A percentile compares a stretch with the other conserved stretches of the same genome.
Evolutionary conservation across 2,113 vertebrate genomes (phyloP).

Genomic region (Odontesthes bonariensis): DNA sequence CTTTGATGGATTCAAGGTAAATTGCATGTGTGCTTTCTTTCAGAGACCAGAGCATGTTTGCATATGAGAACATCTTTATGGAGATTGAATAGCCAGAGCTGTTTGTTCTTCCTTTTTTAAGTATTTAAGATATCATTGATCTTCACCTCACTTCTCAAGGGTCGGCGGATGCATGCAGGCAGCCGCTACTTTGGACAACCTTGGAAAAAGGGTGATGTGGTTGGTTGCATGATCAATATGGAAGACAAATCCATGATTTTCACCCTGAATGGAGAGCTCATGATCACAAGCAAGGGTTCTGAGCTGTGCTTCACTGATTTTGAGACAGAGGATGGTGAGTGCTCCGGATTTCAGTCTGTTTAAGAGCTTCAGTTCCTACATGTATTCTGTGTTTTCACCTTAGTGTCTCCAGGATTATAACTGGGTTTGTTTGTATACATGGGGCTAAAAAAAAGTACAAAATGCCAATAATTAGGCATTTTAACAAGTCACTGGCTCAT

Average conservation of each 20-base stretch:
- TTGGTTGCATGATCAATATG: slow-evolving; percentile 99
- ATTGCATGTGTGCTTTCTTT: slow-evolving; percentile 11
- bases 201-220: slow-evolving; percentile 94
- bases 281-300: slow-evolving; percentile 96
- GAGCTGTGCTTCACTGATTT: slow-evolving; percentile 97
- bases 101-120: too few species aligned
- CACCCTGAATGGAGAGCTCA: slow-evolving; percentile 95
- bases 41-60: not conserved
- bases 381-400: slow-evolving; percentile 24
- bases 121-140: too few species aligned
- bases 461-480: too few species aligned
- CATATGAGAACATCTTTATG: not conserved
- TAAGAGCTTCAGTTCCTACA: slow-evolving; percentile 5
- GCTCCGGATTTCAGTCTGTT: not conserved
- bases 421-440: too few species aligned
- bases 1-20: slow-evolving; percentile 95
- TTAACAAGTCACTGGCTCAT: too few species aligned
- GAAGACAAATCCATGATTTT: slow-evolving; percentile 98
- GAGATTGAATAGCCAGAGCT: not conserved
- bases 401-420: not conserved
- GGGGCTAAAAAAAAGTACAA: too few species aligned
- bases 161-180: slow-evolving; percentile 93
- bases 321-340: slow-evolving; percentile 91
- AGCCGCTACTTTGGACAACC: slow-evolving; percentile 92
- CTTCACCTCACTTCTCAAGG: slow-evolving; percentile 76